Base-by-base conservation (phyloP, 2,113 vertebrate species). In the Balaenoptera acutorostrata region DNA sequence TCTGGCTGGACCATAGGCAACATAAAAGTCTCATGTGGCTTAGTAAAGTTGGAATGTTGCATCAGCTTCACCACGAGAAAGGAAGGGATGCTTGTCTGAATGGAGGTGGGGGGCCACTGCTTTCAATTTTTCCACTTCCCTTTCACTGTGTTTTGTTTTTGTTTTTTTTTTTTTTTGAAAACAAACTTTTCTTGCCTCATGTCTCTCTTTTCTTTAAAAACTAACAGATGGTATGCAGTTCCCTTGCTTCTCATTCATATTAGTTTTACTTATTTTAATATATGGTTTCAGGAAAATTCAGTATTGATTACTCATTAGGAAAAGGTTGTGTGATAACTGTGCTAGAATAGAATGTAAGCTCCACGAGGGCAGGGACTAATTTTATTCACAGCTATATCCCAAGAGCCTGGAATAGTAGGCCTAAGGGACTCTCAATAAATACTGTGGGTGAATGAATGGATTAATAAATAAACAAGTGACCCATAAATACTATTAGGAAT, bases 311-410 rank as follows among this genome's bases (percentile, higher is more conserved):
- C 41, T 94, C 23, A 72, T 88, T 21, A 82, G 88, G 68, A 93
- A 89, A 91, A 86, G 15, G 20, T 84, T 63, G 9, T 46, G 12
- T 31, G 10, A 31, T 72, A 93, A 12, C 36, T 86, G 5, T 93
- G 63, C n/a, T 74, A 92, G 92, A 97, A 77, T 64, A 93, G 92
- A 97, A 61, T 95, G 23, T 95, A 85, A 89, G 75, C 46, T 93
- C 63, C 41, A 25, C 9, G n/a, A 82, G 69, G n/a, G 64, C 71
- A 92, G 69, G 81, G 18, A 55, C 63, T 64, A 25, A 66, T 88
- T 90, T 87, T 93, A 52, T 59, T 88, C 31, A 83, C 5, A 93
- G 9, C 77, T 83, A 3, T 93, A 85, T 81, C 61, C 12, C 15
- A 72, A 39, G 52, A 93, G 6, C 49, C 33, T 90, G 57, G 17